Percentiles rank a stretch among this genome's conserved stretches.
phyloP scores from a whole-genome alignment of 2,113 vertebrate genomes.

The Crotalus helleri region DNA sequence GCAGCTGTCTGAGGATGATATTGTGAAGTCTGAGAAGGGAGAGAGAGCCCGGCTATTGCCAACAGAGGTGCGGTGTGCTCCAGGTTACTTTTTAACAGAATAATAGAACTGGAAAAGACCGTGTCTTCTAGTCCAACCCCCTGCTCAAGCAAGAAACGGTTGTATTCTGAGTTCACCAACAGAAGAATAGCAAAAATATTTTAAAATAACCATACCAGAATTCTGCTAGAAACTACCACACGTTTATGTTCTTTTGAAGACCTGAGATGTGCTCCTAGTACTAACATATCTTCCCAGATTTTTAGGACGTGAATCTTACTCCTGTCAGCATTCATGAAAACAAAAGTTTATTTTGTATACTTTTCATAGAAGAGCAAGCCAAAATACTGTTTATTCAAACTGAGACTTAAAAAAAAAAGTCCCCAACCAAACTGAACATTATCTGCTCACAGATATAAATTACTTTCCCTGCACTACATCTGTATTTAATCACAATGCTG shows the following conservation, averaged over 20 bases:
- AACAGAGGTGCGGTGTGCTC: not conserved
- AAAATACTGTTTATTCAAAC: not conserved
- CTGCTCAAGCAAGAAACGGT: not conserved
- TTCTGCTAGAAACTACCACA: not conserved
- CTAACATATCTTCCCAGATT: not conserved
- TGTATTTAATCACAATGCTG: conserved; percentile 65
- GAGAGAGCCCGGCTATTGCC: not conserved
- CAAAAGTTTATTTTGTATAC: not conserved
- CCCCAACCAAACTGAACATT: conserved; percentile 23
- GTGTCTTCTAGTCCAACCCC: not conserved
- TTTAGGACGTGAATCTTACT: not conserved
- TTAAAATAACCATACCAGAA: not conserved
- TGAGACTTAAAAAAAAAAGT: not conserved
- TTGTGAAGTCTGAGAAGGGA: not conserved
- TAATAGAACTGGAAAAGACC: not conserved
- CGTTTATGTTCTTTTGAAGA: not conserved
- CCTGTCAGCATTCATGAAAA: not conserved
- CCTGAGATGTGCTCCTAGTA: not conserved
- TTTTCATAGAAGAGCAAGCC: not conserved
- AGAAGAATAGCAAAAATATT: not conserved
- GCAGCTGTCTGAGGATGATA: not conserved
- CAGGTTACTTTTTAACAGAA: not conserved
- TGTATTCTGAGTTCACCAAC: not conserved
- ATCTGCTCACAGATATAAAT: conserved; percentile 58
- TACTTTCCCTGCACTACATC: conserved; percentile 60